A percentile compares a stretch with the other conserved stretches of the same genome.
phyloP scores from a whole-genome alignment of 2,113 vertebrate species.

The Albula goreensis region DNA sequence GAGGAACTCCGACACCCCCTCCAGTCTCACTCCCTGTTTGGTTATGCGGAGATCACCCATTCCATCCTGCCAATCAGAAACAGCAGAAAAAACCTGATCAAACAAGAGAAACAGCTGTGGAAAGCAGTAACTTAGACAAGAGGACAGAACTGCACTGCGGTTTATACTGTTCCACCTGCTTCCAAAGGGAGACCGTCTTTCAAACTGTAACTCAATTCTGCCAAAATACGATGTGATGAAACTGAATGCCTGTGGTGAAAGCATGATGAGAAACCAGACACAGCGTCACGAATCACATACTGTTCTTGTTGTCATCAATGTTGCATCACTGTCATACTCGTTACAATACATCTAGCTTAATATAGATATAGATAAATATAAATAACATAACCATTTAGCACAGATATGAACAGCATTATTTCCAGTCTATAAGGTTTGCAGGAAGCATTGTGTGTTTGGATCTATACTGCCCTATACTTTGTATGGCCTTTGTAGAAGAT shows the following conservation, averaged over 20 bases:
- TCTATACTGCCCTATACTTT: not conserved
- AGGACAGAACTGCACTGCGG: no score
- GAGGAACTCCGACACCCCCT: conserved; percentile 93
- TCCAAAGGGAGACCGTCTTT: not conserved
- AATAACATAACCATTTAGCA: no score
- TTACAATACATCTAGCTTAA: no score
- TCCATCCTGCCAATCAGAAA: conserved; percentile 79
- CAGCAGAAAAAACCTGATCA: conserved; percentile 35
- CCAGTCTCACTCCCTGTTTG: conserved; percentile 88
- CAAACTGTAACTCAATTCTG: not conserved
- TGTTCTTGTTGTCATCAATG: no score
- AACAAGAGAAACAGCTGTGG: not conserved
- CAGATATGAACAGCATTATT: no score
- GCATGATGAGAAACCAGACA: no score
- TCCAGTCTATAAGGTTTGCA: not conserved
- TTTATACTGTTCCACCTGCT: not conserved
- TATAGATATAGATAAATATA: no score
- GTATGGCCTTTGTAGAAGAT: not conserved
- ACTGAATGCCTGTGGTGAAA: not conserved
- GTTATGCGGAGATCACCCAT: conserved; percentile 95
- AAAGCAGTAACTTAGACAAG: no score
- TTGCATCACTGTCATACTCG: no score
- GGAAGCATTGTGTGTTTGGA: not conserved
- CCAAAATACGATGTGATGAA: not conserved
- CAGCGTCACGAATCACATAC: no score